Percentiles rank a stretch among this genome's conserved stretches.
Evolutionary conservation across 2,797 vertebrate genomes (phyloP).

Genomic region (Sebastes vulpes): DNA sequence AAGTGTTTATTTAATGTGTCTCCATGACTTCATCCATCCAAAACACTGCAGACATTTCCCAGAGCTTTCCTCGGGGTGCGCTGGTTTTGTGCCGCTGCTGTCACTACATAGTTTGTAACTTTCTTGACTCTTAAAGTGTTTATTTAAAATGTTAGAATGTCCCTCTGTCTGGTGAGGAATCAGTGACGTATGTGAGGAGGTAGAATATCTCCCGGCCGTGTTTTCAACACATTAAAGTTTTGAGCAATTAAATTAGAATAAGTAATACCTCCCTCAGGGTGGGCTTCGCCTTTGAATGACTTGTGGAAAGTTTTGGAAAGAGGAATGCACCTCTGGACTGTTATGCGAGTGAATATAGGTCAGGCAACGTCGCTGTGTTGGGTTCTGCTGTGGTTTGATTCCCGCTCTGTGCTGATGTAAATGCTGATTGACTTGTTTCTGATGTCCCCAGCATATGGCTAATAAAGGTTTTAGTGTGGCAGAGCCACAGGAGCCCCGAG

Average conservation of each 20-base stretch:
- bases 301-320: conserved; percentile 24
- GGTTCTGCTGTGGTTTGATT: not conserved
- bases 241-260: conserved; percentile 32
- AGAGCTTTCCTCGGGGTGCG: too few relatives aligned
- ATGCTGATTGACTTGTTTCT: conserved; percentile 57
- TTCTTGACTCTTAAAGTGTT: not conserved
- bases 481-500: conserved; percentile 46
- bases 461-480: conserved; percentile 64
- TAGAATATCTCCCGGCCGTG: conserved; percentile 14
- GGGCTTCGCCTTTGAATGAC: conserved; percentile 27
- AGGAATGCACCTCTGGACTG: conserved; percentile 13
- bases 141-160: not conserved
- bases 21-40: too few relatives aligned
- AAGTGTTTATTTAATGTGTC: too few relatives aligned
- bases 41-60: too few relatives aligned
- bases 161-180: not conserved
- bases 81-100: too few relatives aligned
- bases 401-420: conserved; percentile 16
- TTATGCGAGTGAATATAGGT: conserved; percentile 7
- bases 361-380: not conserved
- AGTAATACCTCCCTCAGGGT: conserved; percentile 13
- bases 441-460: conserved; percentile 59
- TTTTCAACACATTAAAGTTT: not conserved
- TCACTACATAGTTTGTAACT: too few relatives aligned
- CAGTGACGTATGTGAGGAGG: not conserved